These are phyloP conservation scores for Pampusana beccarii DNA, from an alignment of 2,113 vertebrate genomes.

Conservation along the genomic window DNA sequence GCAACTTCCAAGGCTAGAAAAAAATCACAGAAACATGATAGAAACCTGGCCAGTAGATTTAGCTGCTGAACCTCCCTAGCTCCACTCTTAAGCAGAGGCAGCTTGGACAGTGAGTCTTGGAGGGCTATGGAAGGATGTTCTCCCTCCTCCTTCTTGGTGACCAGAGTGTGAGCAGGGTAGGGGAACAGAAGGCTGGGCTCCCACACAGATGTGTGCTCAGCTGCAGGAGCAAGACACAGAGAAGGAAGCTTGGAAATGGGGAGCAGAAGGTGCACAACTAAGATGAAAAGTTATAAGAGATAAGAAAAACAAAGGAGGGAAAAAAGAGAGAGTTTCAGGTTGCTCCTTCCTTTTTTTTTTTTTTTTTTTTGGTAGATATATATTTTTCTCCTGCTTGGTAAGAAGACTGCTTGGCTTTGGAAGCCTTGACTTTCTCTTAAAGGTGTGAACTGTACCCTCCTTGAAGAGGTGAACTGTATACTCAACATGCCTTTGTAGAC, in stretches of 20 bases:
- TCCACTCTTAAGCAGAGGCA: neutral
- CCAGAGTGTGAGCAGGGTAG: neutral
- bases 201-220: neutral
- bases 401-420: neutral
- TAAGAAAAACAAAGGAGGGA: neutral
- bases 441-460: neutral
- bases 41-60: neutral
- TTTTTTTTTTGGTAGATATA: neutral
- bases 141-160: neutral
- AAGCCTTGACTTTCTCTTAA: neutral
- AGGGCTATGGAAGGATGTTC: neutral
- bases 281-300: neutral
- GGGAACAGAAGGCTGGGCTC: neutral
- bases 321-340: neutral
- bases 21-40: neutral
- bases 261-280: neutral
- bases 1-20: neutral
- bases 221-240: neutral
- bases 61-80: neutral
- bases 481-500: neutral
- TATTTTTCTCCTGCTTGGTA: neutral
- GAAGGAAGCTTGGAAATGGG: neutral
- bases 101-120: neutral
- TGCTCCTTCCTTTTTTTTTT: neutral
- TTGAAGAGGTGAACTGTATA: no score